Conservation (phyloP, 2,797 vertebrate genomes). For the Melanotaenia parkinsoni region DNA sequence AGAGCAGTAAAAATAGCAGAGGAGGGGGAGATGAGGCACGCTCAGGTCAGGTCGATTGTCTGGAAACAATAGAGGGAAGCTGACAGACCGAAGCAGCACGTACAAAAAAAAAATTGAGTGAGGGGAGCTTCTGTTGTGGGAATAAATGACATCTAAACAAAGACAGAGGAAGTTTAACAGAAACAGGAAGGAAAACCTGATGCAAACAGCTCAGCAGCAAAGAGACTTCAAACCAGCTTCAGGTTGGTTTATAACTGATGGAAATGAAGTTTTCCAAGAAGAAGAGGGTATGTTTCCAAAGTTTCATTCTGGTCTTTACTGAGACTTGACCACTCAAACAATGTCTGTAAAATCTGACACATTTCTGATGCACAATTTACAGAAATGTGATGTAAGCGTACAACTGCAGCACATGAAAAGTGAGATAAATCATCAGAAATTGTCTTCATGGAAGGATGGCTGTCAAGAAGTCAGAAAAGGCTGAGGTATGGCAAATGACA, state of each 20-base stretch:
- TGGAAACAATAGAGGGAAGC: slow-evolving; percentile 70
- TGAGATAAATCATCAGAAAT: too few relatives aligned
- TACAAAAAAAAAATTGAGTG: not conserved
- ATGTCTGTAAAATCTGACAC: too few relatives aligned
- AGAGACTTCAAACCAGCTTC: not conserved
- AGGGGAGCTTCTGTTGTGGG: slow-evolving; percentile 37
- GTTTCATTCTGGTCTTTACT: too few relatives aligned
- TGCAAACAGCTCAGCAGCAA: not conserved
- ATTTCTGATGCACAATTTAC: too few relatives aligned
- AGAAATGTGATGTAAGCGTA: too few relatives aligned
- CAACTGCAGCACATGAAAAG: too few relatives aligned
- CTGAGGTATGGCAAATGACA: too few relatives aligned
- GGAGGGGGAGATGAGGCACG: not conserved
- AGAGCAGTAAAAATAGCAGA: slow-evolving; percentile 62
- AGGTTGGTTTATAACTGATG: not conserved
- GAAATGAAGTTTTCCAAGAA: not conserved
- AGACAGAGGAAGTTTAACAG: slow-evolving; percentile 7
- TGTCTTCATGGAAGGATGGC: too few relatives aligned
- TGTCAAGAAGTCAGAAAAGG: too few relatives aligned
- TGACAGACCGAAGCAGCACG: slow-evolving; percentile 8
- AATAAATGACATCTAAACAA: slow-evolving; percentile 35
- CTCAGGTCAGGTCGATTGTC: slow-evolving; percentile 55
- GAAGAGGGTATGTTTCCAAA: too few relatives aligned
- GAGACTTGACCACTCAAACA: too few relatives aligned
- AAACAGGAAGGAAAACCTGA: slow-evolving; percentile 47